Evolutionary conservation across 2,113 vertebrate species (phyloP), one percentile per base, ranked within the genome.

Genomic region (Apaloderma vittatum): DNA sequence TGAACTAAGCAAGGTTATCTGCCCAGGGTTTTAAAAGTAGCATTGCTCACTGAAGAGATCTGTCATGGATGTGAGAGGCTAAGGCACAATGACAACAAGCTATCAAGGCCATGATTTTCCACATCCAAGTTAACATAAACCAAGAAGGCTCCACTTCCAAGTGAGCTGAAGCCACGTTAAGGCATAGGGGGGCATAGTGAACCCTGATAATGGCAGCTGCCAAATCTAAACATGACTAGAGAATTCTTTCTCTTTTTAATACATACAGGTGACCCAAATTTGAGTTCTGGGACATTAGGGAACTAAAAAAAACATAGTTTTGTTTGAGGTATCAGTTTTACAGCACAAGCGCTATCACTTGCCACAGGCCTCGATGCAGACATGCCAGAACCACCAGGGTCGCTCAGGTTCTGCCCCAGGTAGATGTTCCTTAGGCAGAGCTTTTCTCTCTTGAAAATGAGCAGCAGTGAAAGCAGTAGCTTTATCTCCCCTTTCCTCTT

Each of bases 261-360:
- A 71, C 13, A 55, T 2, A 14, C 32, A 87, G 30, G 43, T 18
- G 26, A 63, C 52, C 45, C 15, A 81, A 45, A 85, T 49, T 66
- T 67, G 29, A 5, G 11, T 70, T 76, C 37, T 5, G 3, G 15
- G 34, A 59, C 55, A 77, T 15, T 12, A 17, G 3, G n/a, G 37
- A 80, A 51, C 8, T 48, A 37, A 75, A 59, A 75, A 59, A 14
- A 2, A 2, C 9, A 8, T 2, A 37, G 32, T 17, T 91, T 74
- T 72, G 9, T 76, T 72, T 94, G 96, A 96, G 91, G 93, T 91
- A 96, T 77, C 84, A 59, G 65, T 71, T 55, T 11, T 85, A 86
- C 23, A 89, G 72, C 76, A 74, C 23, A 71, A 40, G 22, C 51
- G 81, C 52, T 75, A 4, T 37, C 0, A 0, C 43, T 93, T 87